phyloP scores from a whole-genome alignment of 2,113 vertebrate genomes.

The Cryptomyrus ogoouensis region DNA sequence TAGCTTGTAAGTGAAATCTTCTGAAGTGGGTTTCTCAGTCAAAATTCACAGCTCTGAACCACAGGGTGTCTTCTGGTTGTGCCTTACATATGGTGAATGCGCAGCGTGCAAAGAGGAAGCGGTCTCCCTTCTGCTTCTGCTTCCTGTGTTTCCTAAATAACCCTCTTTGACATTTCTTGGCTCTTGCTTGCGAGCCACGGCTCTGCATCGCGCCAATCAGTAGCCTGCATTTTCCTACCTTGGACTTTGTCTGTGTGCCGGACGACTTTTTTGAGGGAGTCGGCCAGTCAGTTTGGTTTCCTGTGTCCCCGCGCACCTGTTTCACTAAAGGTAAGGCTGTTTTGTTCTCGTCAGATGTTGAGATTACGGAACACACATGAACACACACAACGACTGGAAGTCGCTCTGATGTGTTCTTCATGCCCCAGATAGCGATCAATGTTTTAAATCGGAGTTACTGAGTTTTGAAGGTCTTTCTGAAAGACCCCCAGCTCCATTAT shows the following conservation, averaged over 20 bases:
- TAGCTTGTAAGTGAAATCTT: background rate
- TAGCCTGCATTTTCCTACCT: conserved; percentile 9
- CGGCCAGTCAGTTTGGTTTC: background rate
- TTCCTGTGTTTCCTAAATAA: conserved; percentile 36
- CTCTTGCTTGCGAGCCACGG: conserved; percentile 24
- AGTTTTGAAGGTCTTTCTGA: background rate
- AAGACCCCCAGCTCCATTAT: background rate
- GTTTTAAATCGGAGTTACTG: background rate
- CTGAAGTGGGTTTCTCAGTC: background rate
- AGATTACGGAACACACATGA: background rate
- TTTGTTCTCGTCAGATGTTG: background rate
- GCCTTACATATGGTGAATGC: background rate
- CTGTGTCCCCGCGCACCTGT: background rate
- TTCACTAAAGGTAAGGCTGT: conserved; percentile 50
- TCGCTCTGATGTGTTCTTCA: background rate
- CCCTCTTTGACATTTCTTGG: background rate
- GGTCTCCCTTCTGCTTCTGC: conserved; percentile 29
- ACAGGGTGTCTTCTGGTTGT: background rate
- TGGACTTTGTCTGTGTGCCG: background rate
- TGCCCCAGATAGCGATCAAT: background rate
- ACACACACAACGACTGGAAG: background rate
- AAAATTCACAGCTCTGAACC: background rate
- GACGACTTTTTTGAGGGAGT: background rate
- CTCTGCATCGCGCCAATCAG: background rate
- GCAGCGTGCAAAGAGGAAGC: conserved; percentile 45